A percentile compares a stretch with the other conserved stretches of the same genome.
Evolutionary conservation across 2,888 invertebrate genomes (phyloP).

Genomic region (Lithophane leautieri): DNA sequence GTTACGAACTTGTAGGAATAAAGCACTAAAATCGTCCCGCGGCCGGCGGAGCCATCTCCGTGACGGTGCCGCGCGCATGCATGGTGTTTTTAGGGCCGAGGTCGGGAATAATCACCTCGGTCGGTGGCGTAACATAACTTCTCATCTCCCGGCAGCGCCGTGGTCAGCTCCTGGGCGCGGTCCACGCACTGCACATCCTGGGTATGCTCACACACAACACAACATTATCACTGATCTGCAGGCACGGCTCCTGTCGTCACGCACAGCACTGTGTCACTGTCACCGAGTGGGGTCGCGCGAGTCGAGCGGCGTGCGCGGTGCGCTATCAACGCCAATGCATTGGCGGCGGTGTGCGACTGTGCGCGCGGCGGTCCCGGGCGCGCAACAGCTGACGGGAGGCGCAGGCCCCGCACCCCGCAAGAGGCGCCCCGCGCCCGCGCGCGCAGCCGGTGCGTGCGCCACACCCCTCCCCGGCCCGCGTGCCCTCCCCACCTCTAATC

Average conservation of each 20-base stretch:
- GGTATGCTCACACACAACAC: slow-evolving; percentile 81
- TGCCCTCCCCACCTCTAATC: slow-evolving; percentile 88
- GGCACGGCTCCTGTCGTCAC: slow-evolving; percentile 73
- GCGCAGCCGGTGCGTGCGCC: slow-evolving; percentile 87
- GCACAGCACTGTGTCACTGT: slow-evolving; percentile 81
- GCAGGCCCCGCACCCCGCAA: slow-evolving; percentile 80
- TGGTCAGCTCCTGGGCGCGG: slow-evolving; percentile 86
- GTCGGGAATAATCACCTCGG: slow-evolving; percentile 89
- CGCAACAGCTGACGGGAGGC: slow-evolving; percentile 91
- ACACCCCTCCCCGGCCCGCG: slow-evolving; percentile 77
- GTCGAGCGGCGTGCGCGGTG: slow-evolving; percentile 84
- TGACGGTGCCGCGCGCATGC: slow-evolving; percentile 82
- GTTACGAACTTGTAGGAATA: slow-evolving; percentile 64
- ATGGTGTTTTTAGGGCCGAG: slow-evolving; percentile 84
- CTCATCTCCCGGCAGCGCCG: slow-evolving; percentile 83
- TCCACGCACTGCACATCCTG: slow-evolving; percentile 82
- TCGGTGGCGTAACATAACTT: slow-evolving; percentile 89
- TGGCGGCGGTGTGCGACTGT: slow-evolving; percentile 81
- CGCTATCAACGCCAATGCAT: slow-evolving; percentile 88
- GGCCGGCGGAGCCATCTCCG: slow-evolving; percentile 72
- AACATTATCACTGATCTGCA: slow-evolving; percentile 70
- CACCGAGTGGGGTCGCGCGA: slow-evolving; percentile 69
- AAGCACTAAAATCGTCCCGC: slow-evolving; percentile 60
- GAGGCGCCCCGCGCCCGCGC: slow-evolving; percentile 78
- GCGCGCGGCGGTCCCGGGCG: slow-evolving; percentile 87